Base-by-base conservation (phyloP, 2,888 invertebrate genomes). In the Euplagia quadripunctaria region DNA sequence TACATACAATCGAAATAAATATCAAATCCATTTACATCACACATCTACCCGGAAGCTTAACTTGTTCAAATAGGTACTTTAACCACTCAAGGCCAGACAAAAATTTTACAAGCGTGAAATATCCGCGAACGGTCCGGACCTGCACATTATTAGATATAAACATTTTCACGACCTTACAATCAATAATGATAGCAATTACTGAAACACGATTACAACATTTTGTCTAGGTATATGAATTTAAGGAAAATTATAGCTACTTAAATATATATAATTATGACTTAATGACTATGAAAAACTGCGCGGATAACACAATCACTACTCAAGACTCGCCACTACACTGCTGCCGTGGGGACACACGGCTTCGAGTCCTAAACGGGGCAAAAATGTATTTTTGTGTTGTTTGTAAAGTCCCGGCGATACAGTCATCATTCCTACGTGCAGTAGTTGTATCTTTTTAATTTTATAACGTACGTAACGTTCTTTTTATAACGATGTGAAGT, bases 81-180 rank as follows among this genome's bases (percentile, higher is more conserved):
- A 70, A 76, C 74, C 76, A 75, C 76, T 81, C 71, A 75, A 69
- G 51, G 75, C 73, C 75, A 43, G 49, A 66, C 31, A 61, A 61
- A 74, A 58, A 46, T 66, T 49, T 70, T 71, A 43, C 61, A 43
- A 67, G 78, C 80, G 77, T 78, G 73, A 80, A 85, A 82, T 85
- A 76, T 69, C 82, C 77, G 79, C 79, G 78, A 77, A 67, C 69
- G 65, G 70, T 68, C 66, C 76, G 68, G 70, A 69, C 76, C 72
- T 70, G 63, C 31, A 79, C 73, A 78, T 79, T 82, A 78, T 73
- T 73, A 76, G 78, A 70, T 70, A 70, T 68, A 74, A 79, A 78
- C 75, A 82, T 83, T 85, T 80, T 84, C 82, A 83, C 80, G 79
- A 79, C 80, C 78, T 84, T 82, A 80, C 74, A 84, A 83, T 79